A percentile compares a stretch with the other conserved stretches of the same genome.
phyloP scores from a whole-genome alignment of 2,113 vertebrate genomes.

The Theristicus caerulescens region DNA sequence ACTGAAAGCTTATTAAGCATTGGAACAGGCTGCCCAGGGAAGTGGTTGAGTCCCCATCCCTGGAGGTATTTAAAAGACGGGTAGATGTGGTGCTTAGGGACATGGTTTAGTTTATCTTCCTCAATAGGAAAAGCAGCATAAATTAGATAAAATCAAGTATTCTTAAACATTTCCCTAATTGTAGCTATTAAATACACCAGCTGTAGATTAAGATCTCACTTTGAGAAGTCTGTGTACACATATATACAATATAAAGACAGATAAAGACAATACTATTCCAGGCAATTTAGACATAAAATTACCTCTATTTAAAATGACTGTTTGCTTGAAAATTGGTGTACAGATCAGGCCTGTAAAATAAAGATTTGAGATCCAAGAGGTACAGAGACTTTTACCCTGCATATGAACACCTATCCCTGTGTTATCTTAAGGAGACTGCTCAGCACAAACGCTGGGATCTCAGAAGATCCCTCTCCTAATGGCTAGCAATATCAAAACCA shows the following conservation, averaged over 20 bases:
- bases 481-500: background rate
- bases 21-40: too few species aligned
- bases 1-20: too few species aligned
- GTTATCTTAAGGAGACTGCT: background rate
- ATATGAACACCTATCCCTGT: background rate
- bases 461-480: background rate
- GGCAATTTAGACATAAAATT: background rate
- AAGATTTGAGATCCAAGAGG: background rate
- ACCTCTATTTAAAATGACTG: background rate
- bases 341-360: background rate
- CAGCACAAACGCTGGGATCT: background rate
- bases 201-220: constrained; percentile 5
- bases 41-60: too few species aligned
- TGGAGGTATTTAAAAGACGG: too few species aligned
- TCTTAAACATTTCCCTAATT: constrained; percentile 15
- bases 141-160: background rate
- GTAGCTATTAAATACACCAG: background rate
- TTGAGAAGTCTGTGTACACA: background rate
- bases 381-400: background rate
- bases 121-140: background rate
- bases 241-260: background rate
- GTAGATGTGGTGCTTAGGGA: too few species aligned
- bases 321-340: background rate
- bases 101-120: background rate
- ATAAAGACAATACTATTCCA: background rate